phyloP scores from a whole-genome alignment of 1,140 invertebrate genomes.

The Hormaphis cornu region DNA sequence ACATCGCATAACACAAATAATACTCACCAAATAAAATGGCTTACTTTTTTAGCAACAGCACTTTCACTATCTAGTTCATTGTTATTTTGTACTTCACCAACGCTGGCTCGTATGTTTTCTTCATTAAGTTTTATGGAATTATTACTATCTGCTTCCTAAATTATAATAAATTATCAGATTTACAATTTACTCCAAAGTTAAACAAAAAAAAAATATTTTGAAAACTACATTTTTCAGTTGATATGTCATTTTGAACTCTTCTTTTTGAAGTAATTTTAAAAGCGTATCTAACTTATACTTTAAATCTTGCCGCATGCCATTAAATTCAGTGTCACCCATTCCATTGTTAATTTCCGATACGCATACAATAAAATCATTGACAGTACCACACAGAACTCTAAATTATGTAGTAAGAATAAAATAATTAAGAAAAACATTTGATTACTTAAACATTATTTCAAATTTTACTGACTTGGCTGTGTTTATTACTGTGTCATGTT shows the following conservation, averaged over 20 bases:
- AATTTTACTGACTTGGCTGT: constrained; percentile 58
- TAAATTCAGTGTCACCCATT: constrained; percentile 53
- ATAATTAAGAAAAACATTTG: neutral
- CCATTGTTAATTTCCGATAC: constrained; percentile 49
- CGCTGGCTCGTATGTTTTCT: neutral
- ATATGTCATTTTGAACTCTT: constrained; percentile 30
- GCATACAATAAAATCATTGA: constrained; percentile 64
- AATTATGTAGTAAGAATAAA: constrained; percentile 34
- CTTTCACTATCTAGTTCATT: neutral
- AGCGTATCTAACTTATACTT: constrained; percentile 68
- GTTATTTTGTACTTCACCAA: constrained; percentile 2
- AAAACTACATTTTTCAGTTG: constrained; percentile 1
- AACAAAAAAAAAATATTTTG: neutral
- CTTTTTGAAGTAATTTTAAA: constrained; percentile 55
- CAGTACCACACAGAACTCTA: constrained; percentile 65
- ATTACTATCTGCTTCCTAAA: neutral
- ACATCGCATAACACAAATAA: neutral
- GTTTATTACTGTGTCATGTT: constrained; percentile 61
- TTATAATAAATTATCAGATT: neutral
- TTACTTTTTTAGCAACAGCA: neutral
- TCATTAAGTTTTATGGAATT: neutral
- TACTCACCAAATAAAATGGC: neutral
- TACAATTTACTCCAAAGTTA: neutral
- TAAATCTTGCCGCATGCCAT: constrained; percentile 60
- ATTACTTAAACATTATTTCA: neutral